Percentiles rank a stretch among this genome's conserved stretches.
These are phyloP conservation scores for Spicauda simplicius DNA, from an alignment of 2,888 invertebrate genomes.

Conservation along the genomic window DNA sequence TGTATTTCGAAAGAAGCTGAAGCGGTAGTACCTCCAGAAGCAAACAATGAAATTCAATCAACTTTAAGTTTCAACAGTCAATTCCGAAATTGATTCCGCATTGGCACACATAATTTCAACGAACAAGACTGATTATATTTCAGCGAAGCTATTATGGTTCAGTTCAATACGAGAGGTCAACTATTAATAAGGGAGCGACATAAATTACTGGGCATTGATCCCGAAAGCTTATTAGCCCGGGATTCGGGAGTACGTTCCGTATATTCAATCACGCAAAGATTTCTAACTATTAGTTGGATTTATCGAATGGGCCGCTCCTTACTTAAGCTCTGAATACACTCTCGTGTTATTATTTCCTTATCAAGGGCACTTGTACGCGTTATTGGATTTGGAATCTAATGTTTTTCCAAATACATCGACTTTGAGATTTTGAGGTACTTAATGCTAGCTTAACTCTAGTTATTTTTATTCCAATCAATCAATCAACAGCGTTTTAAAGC, in stretches of 20 bases:
- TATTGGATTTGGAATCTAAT: too few relatives aligned
- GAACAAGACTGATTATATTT: constrained; percentile 4
- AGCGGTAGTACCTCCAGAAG: too few relatives aligned
- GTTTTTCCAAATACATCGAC: too few relatives aligned
- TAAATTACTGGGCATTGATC: constrained; percentile 31
- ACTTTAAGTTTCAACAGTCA: too few relatives aligned
- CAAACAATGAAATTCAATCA: too few relatives aligned
- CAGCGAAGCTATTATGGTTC: constrained; percentile 5
- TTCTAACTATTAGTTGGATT: constrained; percentile 40
- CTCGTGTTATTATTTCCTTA: background rate
- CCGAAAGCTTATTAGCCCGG: constrained; percentile 30
- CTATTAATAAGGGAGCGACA: constrained; percentile 43
- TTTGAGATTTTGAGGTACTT: too few relatives aligned
- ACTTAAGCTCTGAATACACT: constrained; percentile 10
- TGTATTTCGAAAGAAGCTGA: too few relatives aligned
- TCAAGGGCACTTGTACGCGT: too few relatives aligned
- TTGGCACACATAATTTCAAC: background rate
- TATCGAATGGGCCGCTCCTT: constrained; percentile 29
- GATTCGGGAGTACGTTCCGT: constrained; percentile 23
- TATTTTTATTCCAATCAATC: too few relatives aligned
- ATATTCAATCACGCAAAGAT: constrained; percentile 37
- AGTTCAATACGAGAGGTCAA: constrained; percentile 13
- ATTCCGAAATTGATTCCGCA: background rate
- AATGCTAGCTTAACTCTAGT: too few relatives aligned
- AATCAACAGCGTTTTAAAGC: too few relatives aligned